Evolutionary conservation across 1,140 invertebrate genomes (phyloP).

Genomic region (Listronotus bonariensis): DNA sequence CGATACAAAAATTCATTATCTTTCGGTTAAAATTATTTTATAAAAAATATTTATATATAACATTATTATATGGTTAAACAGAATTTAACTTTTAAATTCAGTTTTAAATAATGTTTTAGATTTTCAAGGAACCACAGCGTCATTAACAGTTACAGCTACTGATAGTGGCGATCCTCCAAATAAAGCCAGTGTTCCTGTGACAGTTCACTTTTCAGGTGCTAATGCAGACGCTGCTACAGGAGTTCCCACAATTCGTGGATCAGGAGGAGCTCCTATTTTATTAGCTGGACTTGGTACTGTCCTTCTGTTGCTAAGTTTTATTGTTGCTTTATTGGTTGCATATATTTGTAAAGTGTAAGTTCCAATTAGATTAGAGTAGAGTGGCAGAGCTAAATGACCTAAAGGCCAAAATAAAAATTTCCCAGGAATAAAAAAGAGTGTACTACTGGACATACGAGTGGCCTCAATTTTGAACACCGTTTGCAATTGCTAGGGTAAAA

Average conservation of each 20-base stretch:
- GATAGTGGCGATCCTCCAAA: slow-evolving; percentile 78
- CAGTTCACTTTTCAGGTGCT: slow-evolving; percentile 67
- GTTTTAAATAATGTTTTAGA: slow-evolving; percentile 3
- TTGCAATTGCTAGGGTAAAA: too few species aligned
- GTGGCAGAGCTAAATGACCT: too few species aligned
- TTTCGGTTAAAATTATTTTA: too few species aligned
- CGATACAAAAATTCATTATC: too few species aligned
- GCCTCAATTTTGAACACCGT: too few species aligned
- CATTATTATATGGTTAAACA: too few species aligned
- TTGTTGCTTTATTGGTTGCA: slow-evolving; percentile 73
- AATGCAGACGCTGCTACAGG: slow-evolving; percentile 55
- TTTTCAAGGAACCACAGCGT: slow-evolving; percentile 27
- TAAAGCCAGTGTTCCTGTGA: slow-evolving; percentile 74
- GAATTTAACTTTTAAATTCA: too few species aligned
- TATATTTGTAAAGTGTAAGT: slow-evolving; percentile 80
- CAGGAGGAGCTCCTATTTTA: slow-evolving; percentile 62
- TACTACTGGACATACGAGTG: too few species aligned
- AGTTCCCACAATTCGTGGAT: slow-evolving; percentile 55
- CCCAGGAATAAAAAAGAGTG: too few species aligned
- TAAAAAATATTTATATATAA: too few species aligned
- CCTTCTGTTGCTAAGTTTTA: slow-evolving; percentile 70
- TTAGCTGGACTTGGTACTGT: slow-evolving; percentile 73
- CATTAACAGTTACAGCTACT: slow-evolving; percentile 67
- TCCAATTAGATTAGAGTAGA: too few species aligned
- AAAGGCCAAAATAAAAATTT: too few species aligned